Conservation (phyloP, 2,113 vertebrate genomes). For the Cnemophilus loriae region DNA sequence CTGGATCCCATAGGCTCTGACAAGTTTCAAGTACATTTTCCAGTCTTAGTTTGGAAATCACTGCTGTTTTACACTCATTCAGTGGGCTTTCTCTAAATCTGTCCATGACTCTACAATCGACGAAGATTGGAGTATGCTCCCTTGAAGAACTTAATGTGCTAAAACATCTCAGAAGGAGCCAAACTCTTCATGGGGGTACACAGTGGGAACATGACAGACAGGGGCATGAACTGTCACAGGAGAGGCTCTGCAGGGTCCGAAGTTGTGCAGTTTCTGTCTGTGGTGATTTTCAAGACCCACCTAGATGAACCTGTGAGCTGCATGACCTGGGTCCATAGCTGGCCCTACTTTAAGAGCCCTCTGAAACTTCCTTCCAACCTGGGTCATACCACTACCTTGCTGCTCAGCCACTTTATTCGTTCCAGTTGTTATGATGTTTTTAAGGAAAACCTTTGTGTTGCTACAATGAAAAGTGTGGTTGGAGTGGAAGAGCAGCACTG, state of each 20-base stretch:
- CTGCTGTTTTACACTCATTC: not conserved
- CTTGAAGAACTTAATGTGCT: not conserved
- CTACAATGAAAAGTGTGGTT: not conserved
- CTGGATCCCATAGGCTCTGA: not conserved
- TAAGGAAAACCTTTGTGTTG: not conserved
- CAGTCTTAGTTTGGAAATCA: not conserved
- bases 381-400: not conserved
- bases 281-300: not conserved
- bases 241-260: not conserved
- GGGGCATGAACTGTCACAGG: accelerated
- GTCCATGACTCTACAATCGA: not conserved
- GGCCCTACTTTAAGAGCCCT: not conserved
- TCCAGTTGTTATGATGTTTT: not conserved
- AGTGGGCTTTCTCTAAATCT: not conserved
- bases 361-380: not conserved
- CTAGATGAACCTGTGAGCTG: not conserved
- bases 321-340: not conserved
- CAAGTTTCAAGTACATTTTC: not conserved
- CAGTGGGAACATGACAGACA: accelerated
- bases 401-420: not conserved
- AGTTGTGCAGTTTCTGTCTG: not conserved
- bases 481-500: accelerated
- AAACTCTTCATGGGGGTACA: accelerated
- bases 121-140: not conserved
- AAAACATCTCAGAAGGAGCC: not conserved